Evolutionary conservation across 2,797 vertebrate genomes (phyloP).

Genomic region (Lagocephalus sceleratus): DNA sequence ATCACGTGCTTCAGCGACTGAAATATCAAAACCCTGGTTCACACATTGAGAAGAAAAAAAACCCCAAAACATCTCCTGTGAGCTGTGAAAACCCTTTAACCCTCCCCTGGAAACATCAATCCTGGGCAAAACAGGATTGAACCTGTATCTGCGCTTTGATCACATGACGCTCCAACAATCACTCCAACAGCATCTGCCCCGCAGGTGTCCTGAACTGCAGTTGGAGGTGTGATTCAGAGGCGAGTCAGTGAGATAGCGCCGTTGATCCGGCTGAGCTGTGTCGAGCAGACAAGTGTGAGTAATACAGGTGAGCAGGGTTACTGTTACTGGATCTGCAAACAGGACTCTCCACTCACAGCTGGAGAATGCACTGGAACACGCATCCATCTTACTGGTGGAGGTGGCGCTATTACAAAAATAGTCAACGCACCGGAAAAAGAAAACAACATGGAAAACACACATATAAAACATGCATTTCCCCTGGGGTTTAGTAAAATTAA

Average conservation of each 20-base stretch:
- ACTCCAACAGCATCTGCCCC: constrained; percentile 9
- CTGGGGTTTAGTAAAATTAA: neutral
- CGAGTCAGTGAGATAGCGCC: constrained; percentile 19
- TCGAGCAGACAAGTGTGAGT: constrained; percentile 38
- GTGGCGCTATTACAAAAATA: neutral
- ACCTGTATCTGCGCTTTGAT: constrained; percentile 34
- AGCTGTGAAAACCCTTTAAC: constrained; percentile 22
- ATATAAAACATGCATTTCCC: neutral
- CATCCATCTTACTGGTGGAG: no score
- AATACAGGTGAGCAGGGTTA: constrained; percentile 40
- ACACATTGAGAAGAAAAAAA: constrained; percentile 9
- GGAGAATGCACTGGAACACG: constrained; percentile 2
- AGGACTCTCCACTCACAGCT: constrained; percentile 14
- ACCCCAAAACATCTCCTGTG: neutral
- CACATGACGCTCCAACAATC: constrained; percentile 26
- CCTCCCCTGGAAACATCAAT: no score
- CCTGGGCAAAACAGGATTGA: constrained; percentile 1
- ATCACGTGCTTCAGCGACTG: neutral
- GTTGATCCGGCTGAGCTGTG: constrained; percentile 9
- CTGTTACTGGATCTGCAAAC: constrained; percentile 47
- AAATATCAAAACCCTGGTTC: constrained; percentile 8
- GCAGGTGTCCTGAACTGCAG: constrained; percentile 20
- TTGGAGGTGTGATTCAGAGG: constrained; percentile 32
- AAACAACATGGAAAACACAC: neutral
- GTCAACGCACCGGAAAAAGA: constrained; percentile 2